A percentile compares a stretch with the other conserved stretches of the same genome.
These are phyloP conservation scores for Leptopilina boulardi DNA, from an alignment of 1,140 invertebrate species.

Conservation along the genomic window DNA sequence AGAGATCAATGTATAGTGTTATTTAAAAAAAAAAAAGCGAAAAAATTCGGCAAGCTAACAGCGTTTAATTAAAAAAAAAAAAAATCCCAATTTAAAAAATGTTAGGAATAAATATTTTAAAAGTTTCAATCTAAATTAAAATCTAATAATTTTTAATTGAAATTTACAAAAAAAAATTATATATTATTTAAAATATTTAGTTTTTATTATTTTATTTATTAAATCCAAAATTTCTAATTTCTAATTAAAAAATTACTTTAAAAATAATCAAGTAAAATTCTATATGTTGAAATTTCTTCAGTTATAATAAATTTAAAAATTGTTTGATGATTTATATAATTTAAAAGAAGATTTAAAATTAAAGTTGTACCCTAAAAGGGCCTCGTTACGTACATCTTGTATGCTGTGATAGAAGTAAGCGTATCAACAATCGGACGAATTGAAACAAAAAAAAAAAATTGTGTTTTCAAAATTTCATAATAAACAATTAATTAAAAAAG, in stretches of 20 bases:
- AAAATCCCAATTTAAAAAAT: background rate
- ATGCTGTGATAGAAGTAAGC: constrained; percentile 74
- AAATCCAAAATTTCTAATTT: no score
- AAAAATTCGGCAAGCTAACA: constrained; percentile 6
- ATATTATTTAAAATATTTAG: no score
- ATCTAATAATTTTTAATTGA: no score
- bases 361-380: background rate
- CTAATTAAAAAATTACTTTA: no score
- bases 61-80: background rate
- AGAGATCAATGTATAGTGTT: constrained; percentile 65
- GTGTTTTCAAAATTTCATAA: constrained; percentile 14
- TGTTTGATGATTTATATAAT: background rate
- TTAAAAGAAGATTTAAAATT: background rate
- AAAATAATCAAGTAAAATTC: no score
- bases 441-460: constrained; percentile 25
- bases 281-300: no score
- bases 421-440: constrained; percentile 69
- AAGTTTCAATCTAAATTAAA: no score
- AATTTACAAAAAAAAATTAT: no score
- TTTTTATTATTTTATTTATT: no score
- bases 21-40: constrained; percentile 30
- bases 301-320: background rate
- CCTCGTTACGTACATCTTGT: constrained; percentile 55
- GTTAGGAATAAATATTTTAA: background rate
- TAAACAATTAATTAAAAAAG: background rate